phyloP scores from a whole-genome alignment of 2,797 vertebrate genomes.

The Pachyuromys duprasi region DNA sequence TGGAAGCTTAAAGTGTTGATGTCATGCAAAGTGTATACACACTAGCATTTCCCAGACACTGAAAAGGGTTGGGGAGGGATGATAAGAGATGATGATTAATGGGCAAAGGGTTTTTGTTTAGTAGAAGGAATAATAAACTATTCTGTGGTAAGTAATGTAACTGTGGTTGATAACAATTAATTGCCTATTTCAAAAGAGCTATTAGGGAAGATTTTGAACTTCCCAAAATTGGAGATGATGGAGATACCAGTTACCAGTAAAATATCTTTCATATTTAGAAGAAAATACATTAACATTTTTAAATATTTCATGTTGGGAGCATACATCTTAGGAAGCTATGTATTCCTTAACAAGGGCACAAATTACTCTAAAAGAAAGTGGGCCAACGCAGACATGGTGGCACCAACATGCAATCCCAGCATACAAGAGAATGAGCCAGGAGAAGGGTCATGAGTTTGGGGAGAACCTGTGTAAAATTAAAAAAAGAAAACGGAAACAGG shows the following conservation, averaged over 20 bases:
- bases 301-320: not conserved
- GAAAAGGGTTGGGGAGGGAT: not conserved
- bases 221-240: not conserved
- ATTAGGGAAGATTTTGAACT: not conserved
- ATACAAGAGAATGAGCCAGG: not conserved
- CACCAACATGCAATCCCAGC: not conserved
- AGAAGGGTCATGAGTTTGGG: not conserved
- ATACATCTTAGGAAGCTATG: not conserved
- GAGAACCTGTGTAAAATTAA: not conserved
- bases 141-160: not conserved
- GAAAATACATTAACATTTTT: constrained; percentile 9
- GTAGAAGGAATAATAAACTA: not conserved
- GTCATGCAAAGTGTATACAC: not conserved
- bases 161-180: not conserved
- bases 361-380: not conserved
- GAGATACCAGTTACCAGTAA: not conserved
- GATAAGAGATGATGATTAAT: not conserved
- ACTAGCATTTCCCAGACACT: not conserved
- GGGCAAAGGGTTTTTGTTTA: not conserved
- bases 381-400: not conserved
- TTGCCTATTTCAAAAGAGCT: not conserved
- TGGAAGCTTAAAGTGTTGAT: not conserved
- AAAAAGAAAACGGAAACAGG: not conserved
- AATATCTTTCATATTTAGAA: not conserved
- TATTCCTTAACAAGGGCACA: not conserved